These are phyloP conservation scores for Anoplophora glabripennis DNA, from an alignment of 1,140 invertebrate genomes.

Conservation along the genomic window DNA sequence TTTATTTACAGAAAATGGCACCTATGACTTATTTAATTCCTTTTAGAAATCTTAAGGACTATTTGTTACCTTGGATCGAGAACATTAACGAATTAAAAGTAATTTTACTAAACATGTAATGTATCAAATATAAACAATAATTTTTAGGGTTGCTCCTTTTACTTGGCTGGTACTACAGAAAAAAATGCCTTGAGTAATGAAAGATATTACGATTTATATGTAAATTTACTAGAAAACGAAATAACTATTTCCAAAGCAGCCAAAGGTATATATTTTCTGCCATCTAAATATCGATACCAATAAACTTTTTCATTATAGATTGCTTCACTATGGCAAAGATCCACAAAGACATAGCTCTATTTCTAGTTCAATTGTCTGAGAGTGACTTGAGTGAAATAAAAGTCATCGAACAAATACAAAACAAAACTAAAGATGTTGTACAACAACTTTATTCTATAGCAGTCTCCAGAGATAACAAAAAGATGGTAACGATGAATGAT, in stretches of 20 bases:
- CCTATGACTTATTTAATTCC: constrained; percentile 20
- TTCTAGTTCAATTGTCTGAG: too few relatives aligned
- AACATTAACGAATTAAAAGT: too few relatives aligned
- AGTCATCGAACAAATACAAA: too few relatives aligned
- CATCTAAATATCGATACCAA: too few relatives aligned
- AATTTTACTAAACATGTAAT: too few relatives aligned
- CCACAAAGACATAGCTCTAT: too few relatives aligned
- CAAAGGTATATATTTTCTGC: constrained; percentile 18
- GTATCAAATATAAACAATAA: too few relatives aligned
- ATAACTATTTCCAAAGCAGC: constrained; percentile 26
- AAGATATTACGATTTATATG: constrained; percentile 29
- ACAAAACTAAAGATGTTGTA: too few relatives aligned
- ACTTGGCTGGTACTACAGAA: constrained; percentile 24
- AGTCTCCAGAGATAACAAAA: constrained; percentile 52
- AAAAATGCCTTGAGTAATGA: constrained; percentile 14
- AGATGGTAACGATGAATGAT: constrained; percentile 25
- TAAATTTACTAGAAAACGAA: constrained; percentile 18
- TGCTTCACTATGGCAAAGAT: too few relatives aligned
- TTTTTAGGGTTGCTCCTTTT: neutral
- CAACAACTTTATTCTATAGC: constrained; percentile 1
- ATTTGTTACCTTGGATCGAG: constrained; percentile 23
- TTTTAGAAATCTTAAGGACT: constrained; percentile 21
- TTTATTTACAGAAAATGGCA: constrained; percentile 26
- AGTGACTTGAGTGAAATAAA: too few relatives aligned
- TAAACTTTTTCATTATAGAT: too few relatives aligned